phyloP scores from a whole-genome alignment of 2,888 invertebrate genomes.

The Pemphredon lugubris region DNA sequence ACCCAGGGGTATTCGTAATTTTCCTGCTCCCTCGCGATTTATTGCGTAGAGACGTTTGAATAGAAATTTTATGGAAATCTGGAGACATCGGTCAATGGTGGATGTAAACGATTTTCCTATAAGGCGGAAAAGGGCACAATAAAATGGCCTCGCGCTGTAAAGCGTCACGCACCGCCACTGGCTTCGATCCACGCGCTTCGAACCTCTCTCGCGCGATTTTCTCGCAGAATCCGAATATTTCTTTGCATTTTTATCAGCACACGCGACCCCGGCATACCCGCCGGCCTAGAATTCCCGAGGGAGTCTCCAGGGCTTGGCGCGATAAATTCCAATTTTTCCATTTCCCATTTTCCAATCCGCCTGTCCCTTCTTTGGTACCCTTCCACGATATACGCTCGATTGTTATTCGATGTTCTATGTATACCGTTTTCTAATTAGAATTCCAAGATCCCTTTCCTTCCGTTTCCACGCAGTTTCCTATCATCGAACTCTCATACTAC shows the following conservation, averaged over 20 bases:
- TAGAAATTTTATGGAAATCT: background rate
- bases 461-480: too few species aligned
- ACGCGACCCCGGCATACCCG: constrained; percentile 1
- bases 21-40: too few species aligned
- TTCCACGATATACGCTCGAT: too few species aligned
- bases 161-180: constrained; percentile 2
- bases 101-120: background rate
- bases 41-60: background rate
- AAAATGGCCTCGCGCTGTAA: background rate
- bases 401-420: too few species aligned
- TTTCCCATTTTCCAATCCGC: constrained; percentile 33
- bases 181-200: too few species aligned
- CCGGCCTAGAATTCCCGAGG: constrained; percentile 16
- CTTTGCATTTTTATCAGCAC: constrained; percentile 25
- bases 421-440: too few species aligned
- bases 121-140: background rate
- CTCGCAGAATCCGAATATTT: constrained; percentile 23
- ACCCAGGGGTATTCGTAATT: too few species aligned
- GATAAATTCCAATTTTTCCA: constrained; percentile 51
- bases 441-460: too few species aligned
- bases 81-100: background rate
- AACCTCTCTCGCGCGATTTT: constrained; percentile 3
- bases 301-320: constrained; percentile 21
- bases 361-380: too few species aligned
- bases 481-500: too few species aligned